A percentile compares a stretch with the other conserved stretches of the same genome.
Conservation (phyloP, 2,888 invertebrate genomes). For the Linnaemya tessellans region DNA sequence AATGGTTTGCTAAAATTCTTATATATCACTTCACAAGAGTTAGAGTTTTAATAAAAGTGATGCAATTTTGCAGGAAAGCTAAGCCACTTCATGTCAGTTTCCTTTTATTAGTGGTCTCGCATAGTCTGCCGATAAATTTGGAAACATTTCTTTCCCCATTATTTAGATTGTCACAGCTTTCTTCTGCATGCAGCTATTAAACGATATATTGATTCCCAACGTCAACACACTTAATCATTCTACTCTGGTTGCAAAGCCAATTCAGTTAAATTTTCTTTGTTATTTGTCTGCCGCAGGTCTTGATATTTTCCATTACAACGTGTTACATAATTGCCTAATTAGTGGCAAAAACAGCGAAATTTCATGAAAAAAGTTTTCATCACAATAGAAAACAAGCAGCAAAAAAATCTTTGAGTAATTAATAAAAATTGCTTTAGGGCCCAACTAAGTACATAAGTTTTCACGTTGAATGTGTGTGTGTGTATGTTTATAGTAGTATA, state of each 20-base stretch:
- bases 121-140: too few relatives aligned
- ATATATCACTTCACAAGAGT: too few relatives aligned
- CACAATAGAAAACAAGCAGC: not conserved
- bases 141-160: too few relatives aligned
- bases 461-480: conserved; percentile 8
- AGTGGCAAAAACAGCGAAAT: conserved; percentile 50
- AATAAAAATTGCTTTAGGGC: conserved; percentile 36
- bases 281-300: not conserved
- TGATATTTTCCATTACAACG: conserved; percentile 38
- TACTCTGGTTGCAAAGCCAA: not conserved
- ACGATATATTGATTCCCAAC: not conserved
- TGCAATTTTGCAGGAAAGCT: too few relatives aligned
- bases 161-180: not conserved
- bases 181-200: not conserved
- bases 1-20: too few relatives aligned
- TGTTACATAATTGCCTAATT: conserved; percentile 62
- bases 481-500: not conserved
- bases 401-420: conserved; percentile 48
- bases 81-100: too few relatives aligned
- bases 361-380: conserved; percentile 43
- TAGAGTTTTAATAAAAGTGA: too few relatives aligned
- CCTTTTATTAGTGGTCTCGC: too few relatives aligned
- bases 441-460: not conserved
- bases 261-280: not conserved
- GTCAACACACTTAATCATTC: not conserved